Evolutionary conservation across 2,797 vertebrate genomes (phyloP), one percentile per base, ranked within the genome.

Genomic region (Calcarius lapponicus): DNA sequence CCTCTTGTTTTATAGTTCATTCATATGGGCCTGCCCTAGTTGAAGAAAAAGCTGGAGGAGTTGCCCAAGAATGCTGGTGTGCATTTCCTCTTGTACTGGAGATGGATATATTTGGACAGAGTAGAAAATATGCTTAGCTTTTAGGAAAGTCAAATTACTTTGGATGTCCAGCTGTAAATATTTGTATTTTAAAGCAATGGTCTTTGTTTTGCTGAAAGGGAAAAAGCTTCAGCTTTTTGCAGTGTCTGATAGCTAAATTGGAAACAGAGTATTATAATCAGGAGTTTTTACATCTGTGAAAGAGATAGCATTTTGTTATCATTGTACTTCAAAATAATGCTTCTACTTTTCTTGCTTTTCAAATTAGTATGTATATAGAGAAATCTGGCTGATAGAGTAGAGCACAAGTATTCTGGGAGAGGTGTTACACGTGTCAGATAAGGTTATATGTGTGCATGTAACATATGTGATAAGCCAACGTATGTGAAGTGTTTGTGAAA

Each of bases 81-180:
- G 16, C 42, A 31, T 81, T 78, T 86, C 58, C 29, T 90, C 9
- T 11, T n/a, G 3, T 73, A 22, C 7, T 74, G 24, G 53, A 64
- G 42, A 24, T 67, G 31, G 58, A 36, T 13, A 14, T 83, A 61
- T 42, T 74, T 86, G 65, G 48, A 50, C 32, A 40, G 17, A 56
- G 64, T 60, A 88, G 57, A 36, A 90, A 93, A 90, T 90, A 38
- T 51, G 28, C 69, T 88, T 71, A 74, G 61, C 36, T 88, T 2
- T 54, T 74, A 45, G 11, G n/a, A 88, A 97, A 95, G 66, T 74
- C 34, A 78, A 67, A 74, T 74, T 78, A 48, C 54, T 83, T 88
- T 51, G 53, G 25, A 50, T 74, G 16, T 53, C 65, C 43, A 69
- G 8, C 26, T 79, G 58, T 69, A 90, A 90, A 93, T 83, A 88